Conservation (phyloP, 2,888 invertebrate genomes). For the Sylvicola cinctus region DNA sequence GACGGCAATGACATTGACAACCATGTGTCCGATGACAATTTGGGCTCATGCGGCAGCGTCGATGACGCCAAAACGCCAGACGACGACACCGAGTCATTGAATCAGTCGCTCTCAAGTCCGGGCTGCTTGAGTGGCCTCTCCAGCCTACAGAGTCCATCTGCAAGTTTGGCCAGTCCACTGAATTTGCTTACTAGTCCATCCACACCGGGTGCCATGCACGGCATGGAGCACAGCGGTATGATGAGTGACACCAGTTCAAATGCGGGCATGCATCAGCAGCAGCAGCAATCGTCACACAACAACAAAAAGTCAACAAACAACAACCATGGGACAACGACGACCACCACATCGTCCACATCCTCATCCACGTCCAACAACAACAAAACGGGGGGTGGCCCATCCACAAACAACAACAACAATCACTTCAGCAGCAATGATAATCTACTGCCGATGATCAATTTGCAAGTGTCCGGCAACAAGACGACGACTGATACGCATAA, state of each 20-base stretch:
- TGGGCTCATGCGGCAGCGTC: conserved; percentile 63
- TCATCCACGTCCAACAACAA: not conserved
- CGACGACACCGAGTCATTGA: conserved; percentile 40
- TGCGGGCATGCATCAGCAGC: not conserved
- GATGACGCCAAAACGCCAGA: conserved; percentile 45
- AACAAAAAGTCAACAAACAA: not conserved
- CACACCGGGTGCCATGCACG: conserved; percentile 14
- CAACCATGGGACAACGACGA: not conserved
- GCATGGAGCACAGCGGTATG: conserved; percentile 4
- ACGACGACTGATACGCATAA: not conserved
- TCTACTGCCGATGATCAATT: not conserved
- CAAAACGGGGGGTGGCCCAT: not conserved
- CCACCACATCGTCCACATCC: not conserved
- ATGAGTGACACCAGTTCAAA: conserved; percentile 2
- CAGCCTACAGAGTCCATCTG: conserved; percentile 46
- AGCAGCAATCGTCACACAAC: not conserved
- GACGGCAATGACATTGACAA: conserved; percentile 29
- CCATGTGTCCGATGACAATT: conserved; percentile 47
- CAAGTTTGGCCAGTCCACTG: conserved; percentile 59
- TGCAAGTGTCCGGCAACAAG: not conserved
- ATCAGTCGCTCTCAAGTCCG: conserved; percentile 35
- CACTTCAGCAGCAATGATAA: not conserved
- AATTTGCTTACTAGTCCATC: conserved; percentile 46
- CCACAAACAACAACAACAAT: not conserved
- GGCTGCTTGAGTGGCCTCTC: conserved; percentile 45